Conservation (phyloP, 2,113 vertebrate species). For the Chlorodrepanis virens region DNA sequence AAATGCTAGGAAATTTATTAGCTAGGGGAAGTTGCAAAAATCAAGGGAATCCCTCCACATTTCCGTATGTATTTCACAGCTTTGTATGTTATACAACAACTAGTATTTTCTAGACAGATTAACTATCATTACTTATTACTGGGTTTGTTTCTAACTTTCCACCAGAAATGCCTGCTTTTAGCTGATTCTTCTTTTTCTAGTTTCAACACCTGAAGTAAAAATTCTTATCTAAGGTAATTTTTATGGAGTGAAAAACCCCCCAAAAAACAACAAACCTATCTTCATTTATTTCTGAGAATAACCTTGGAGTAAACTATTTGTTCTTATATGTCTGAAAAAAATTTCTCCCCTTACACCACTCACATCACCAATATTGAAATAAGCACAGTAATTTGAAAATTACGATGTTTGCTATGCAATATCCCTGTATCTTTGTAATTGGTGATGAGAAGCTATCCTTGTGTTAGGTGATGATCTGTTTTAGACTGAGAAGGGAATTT, state of each 20-base stretch:
- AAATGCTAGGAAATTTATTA: not conserved
- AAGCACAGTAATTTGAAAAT: not conserved
- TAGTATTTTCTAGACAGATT: not conserved
- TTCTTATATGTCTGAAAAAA: not conserved
- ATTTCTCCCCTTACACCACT: not conserved
- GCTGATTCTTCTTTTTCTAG: not conserved
- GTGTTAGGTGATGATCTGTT: not conserved
- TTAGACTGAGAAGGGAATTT: not conserved
- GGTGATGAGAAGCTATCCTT: not conserved
- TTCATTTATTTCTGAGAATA: not conserved
- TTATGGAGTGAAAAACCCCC: not conserved
- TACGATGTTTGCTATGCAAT: not conserved
- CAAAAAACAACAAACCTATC: not conserved
- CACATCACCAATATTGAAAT: not conserved
- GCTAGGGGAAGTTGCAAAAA: not conserved
- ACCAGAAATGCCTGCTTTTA: not conserved
- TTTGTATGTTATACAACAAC: not conserved
- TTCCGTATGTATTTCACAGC: not conserved
- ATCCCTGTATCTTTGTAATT: not conserved
- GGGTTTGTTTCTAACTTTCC: not conserved
- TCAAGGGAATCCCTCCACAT: not conserved
- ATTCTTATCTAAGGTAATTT: not conserved
- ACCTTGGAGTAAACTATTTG: not conserved
- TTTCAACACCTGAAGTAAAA: not conserved
- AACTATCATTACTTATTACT: not conserved